Evolutionary conservation across 2,888 invertebrate genomes (phyloP).

Genomic region (Chrysopilus asiliformis): DNA sequence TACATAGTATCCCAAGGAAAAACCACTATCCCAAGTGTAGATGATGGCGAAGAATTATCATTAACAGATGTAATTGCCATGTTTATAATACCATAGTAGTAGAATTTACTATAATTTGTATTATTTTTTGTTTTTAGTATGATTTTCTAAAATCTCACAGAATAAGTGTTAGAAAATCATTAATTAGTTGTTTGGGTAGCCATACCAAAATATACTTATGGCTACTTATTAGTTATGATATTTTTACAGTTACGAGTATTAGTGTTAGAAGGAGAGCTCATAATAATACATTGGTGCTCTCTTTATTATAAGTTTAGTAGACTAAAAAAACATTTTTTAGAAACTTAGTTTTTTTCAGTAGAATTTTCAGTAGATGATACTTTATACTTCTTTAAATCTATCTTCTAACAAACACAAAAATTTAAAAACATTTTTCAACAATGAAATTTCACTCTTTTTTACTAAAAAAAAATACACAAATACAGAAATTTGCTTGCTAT

Average conservation of each 20-base stretch:
- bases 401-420: background rate
- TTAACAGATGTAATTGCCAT: constrained; percentile 66
- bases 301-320: no score
- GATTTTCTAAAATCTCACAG: constrained; percentile 1
- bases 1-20: constrained; percentile 90
- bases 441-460: constrained; percentile 10
- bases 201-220: no score
- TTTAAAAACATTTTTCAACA: background rate
- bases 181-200: constrained; percentile 3
- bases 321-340: no score
- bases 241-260: no score
- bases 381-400: no score
- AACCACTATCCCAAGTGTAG: constrained; percentile 80
- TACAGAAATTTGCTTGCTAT: constrained; percentile 58
- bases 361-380: no score
- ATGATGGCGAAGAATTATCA: constrained; percentile 79
- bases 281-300: no score
- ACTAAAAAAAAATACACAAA: constrained; percentile 8
- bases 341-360: no score
- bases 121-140: constrained; percentile 10
- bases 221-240: no score
- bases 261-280: no score
- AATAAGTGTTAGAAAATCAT: background rate
- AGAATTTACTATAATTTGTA: no score
- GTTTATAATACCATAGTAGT: no score